Evolutionary conservation across 2,113 vertebrate genomes (phyloP), one percentile per base, ranked within the genome.

Genomic region (rat (Rattus norvegicus)): DNA sequence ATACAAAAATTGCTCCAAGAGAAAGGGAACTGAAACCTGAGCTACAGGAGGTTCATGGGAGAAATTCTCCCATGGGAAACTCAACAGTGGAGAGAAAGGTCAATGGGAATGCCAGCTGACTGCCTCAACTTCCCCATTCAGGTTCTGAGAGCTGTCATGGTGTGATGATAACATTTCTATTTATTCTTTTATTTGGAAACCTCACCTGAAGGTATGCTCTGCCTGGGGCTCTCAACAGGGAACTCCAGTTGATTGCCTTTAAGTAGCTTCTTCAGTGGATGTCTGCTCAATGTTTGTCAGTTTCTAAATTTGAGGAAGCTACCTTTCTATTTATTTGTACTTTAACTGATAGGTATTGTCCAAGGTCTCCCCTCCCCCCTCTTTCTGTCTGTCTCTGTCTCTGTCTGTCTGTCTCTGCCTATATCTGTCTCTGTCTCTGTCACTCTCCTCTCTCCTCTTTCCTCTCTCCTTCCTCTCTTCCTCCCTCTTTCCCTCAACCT

Each of bases 391-490:
- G 22, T 24, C 9, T 26, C 3, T 39, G 2, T 24, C 5, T 59
- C 33, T 7, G 5, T 2, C 24, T 14, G 11, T 5, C 43, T 6
- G 11, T 17, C n/a, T 14, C 11, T 8, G 4, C 6, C 33, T 3
- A 22, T 11, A 2, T 13, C 43, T n/a, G 16, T 36, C 33, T 70
- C 3, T 36, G 4, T 54, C 2, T 10, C 77, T 4, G 28, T 13
- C 70, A 39, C 69, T 49, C 22, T 49, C 12, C 47, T 70, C 49
- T 30, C 36, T n/a, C 36, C 17, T 70, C 17, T 39, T 28, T 30
- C 76, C 0, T 16, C 1, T 28, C 12, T 24, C 77, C 3, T 6
- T 13, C 3, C 24, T 16, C 43, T 7, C 43, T n/a, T 22, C 7
- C 17, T 52, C 12, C 7, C 6, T 85, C 14, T 33, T 7, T 85